Base-by-base conservation (phyloP, 2,888 invertebrate genomes). In the Temnothorax unifasciatus region DNA sequence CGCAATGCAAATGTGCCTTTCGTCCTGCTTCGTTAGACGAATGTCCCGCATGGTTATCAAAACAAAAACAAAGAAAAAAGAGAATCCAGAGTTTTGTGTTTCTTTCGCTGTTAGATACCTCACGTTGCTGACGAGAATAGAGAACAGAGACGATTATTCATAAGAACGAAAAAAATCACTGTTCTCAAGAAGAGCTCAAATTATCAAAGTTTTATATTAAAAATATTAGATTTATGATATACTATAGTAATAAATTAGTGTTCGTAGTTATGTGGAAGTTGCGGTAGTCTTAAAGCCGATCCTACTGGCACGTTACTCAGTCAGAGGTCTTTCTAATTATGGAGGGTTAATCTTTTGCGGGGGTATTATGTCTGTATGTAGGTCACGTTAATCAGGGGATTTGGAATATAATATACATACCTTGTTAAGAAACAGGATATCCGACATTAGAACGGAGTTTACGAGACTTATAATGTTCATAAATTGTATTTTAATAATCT, bases 341-440 rank as follows among this genome's bases (percentile, higher is more conserved):
- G 73, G 41, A 21, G 47, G 44, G 59, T 81, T 81, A 81, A 81
- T 81, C 79, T 71, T 81, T 81, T 81, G 79, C 79, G 79, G 79
- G n/a, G 13, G 79, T 34, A 81, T 81, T 81, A 81, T 73, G 73
- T 71, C 73, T 38, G 38, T 25, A 81, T 73, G 79, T 81, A 73
- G 79, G 79, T 81, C 79, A 59, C 38, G 79, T 81, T 81, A 73
- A 57, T 4, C 2, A 34, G 38, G 21, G 25, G 59, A 81, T 81
- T 81, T 29, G 5, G 18, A 73, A 47, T 44, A 47, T 57, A 41
- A 9, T 25, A 41, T 6, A 18, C 57, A 71, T 29, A 34, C 4
- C 11, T 9, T 13, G 13, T 73, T 59, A 50, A 57, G 15, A 41
- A 77, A 44, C 41, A 47, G 34, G 29, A 77, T 54, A 66, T 77